Base-by-base conservation (phyloP, 2,888 invertebrate genomes). In the Hecatera dysodea region DNA sequence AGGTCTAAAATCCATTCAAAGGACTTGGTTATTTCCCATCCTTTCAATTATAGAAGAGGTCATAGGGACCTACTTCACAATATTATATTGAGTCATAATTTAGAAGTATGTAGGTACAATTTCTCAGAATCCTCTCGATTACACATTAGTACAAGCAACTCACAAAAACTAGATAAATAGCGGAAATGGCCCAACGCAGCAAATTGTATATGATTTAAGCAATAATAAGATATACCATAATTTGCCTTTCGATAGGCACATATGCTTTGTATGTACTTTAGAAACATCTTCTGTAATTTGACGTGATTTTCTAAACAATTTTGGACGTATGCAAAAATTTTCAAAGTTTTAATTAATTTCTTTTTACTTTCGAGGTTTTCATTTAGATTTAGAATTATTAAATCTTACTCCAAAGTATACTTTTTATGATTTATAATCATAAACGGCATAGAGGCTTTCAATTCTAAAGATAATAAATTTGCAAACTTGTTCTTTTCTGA, bases 171-270 rank as follows among this genome's bases (percentile, higher is more conserved):
- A 68, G 29, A 65, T 73, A 72, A 83, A 76, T 75, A 46, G 71
- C 74, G 83, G 82, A 83, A 79, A 83, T 84, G 79, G 60, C 68
- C 60, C 66, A 81, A 78, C 67, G 44, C n/a, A 7, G 63, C 52
- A 80, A 80, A 74, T 82, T 67, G 73, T 69, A 65, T 39, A 67
- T 60, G 65, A 72, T 82, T 78, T 68, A 44, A 48, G 68, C 29
- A 69, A 68, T 80, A 76, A 77, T 80, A 63, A 69, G 72, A 36
- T 67, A 56, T 59, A 64, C 52, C 17, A 56, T 71, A 74, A 80
- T 77, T 73, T 77, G 39, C 61, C 50, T 77, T 80, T 72, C 53
- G 70, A 80, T 83, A 59, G 27, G 55, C 66, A 55, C 22, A 76
- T 76, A 55, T 59, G 70, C 33, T 73, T 66, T 60, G n/a, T 36